Evolutionary conservation across 1,140 invertebrate species (phyloP), one percentile per base, ranked within the genome.

Genomic region (Drosophila pseudoobscura): DNA sequence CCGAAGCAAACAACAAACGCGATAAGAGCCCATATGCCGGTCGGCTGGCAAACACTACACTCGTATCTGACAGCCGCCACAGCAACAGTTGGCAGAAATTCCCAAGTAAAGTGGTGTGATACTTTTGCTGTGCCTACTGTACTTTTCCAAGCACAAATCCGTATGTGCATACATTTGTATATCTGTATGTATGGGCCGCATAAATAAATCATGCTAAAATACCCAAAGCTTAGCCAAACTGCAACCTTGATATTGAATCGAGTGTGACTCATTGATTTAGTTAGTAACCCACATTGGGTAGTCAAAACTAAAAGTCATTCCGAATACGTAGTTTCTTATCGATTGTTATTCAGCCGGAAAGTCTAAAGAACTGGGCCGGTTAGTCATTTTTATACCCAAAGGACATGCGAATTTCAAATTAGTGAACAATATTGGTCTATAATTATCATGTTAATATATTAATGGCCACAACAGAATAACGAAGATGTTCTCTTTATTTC

Each of bases 31-130:
- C 7, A 50, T 39, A 39, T 29, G 15, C 22, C 52, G 15, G 47
- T 69, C 71, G 71, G 71, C 59, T 71, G 71, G 69, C 71, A 74
- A 74, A 74, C 71, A 57, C 46, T 64, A 74, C 71, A 57, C 46
- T 57, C 47, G 15, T 74, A 74, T 74, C 71, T 39, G 39, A 9
- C 26, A 61, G 53, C 43, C 22, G 20, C 9, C 35, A 39, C 11
- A 45, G 31, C 47, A 52, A 56, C 41, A 61, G 41, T 57, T 63
- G 54, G 15, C 15, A 17, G 31, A 20, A 29, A 59, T 20, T 66
- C 8, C 47, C 39, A 17, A 39, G 20, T 26, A 8, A 51, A 45
- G 41, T 50, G 17, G 43, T 5, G 4, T 26, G 24, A 26, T 26
- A 26, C 24, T 26, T 17, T 55, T 41, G 29, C 43, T 43, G 29